Evolutionary conservation across 2,113 vertebrate species (phyloP).

Genomic region (Platichthys stellatus): DNA sequence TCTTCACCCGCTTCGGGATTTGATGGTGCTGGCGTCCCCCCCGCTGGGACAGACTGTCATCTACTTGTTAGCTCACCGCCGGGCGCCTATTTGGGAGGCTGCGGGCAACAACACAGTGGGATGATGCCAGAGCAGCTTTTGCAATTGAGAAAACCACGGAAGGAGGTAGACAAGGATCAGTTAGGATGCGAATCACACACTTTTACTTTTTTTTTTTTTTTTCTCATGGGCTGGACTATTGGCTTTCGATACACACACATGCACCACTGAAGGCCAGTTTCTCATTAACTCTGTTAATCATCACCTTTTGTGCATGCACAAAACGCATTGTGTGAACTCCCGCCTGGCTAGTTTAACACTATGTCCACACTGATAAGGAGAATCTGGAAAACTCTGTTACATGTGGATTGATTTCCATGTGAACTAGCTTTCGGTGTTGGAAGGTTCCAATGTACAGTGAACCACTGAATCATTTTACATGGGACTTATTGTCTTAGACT

Average conservation of each 20-base stretch:
- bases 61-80: constrained; percentile 46
- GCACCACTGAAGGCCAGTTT: neutral
- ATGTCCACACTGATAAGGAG: no score
- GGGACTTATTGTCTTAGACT: no score
- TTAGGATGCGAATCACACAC: constrained; percentile 7
- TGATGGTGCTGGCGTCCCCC: constrained; percentile 45
- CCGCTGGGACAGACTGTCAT: constrained; percentile 51
- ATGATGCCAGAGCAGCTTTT: neutral
- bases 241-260: neutral
- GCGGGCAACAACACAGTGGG: constrained; percentile 7
- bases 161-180: neutral
- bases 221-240: neutral
- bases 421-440: no score
- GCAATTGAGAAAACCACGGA: constrained; percentile 12
- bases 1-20: constrained; percentile 23
- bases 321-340: constrained; percentile 6
- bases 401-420: no score
- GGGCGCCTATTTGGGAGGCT: constrained; percentile 40
- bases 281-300: constrained; percentile 25
- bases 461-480: no score
- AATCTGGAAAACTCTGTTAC: no score
- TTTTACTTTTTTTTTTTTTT: neutral
- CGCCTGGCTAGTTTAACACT: neutral
- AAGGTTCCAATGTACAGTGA: no score
- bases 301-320: constrained; percentile 1